Conservation (phyloP, 1,140 invertebrate genomes). For the Aporrectodea caliginosa region DNA sequence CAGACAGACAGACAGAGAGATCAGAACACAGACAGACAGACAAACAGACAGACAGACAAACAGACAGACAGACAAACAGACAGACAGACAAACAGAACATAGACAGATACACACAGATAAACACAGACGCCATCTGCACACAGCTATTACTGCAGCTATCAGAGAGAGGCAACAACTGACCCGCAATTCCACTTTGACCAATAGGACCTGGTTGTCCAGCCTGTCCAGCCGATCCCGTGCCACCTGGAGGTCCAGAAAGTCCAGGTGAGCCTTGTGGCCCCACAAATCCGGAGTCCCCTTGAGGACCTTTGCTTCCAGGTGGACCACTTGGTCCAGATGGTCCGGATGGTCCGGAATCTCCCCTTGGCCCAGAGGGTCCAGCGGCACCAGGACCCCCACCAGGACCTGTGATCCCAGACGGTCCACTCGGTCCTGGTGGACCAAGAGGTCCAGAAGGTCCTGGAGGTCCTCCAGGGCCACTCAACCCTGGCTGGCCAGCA, state of each 20-base stretch:
- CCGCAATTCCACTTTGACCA: background rate
- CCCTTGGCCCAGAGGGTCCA: conserved; percentile 9
- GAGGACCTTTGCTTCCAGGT: conserved; percentile 13
- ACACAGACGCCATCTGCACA: too few relatives aligned
- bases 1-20: too few relatives aligned
- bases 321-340: background rate
- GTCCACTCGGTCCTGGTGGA: conserved; percentile 32
- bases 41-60: background rate
- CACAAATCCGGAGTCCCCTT: background rate
- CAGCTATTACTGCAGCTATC: too few relatives aligned
- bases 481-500: conserved; percentile 29
- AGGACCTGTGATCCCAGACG: conserved; percentile 12
- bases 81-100: background rate
- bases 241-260: conserved; percentile 1
- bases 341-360: conserved; percentile 22
- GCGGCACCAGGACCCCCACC: background rate
- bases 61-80: background rate
- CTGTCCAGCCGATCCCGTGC: conserved; percentile 8
- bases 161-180: background rate
- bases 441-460: conserved; percentile 33
- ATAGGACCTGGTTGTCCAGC: conserved; percentile 6
- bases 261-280: conserved; percentile 13
- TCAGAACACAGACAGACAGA: too few relatives aligned
- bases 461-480: conserved; percentile 22
- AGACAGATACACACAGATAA: too few relatives aligned